phyloP scores from a whole-genome alignment of 2,797 vertebrate species.

The Silurus lanzhouensis region DNA sequence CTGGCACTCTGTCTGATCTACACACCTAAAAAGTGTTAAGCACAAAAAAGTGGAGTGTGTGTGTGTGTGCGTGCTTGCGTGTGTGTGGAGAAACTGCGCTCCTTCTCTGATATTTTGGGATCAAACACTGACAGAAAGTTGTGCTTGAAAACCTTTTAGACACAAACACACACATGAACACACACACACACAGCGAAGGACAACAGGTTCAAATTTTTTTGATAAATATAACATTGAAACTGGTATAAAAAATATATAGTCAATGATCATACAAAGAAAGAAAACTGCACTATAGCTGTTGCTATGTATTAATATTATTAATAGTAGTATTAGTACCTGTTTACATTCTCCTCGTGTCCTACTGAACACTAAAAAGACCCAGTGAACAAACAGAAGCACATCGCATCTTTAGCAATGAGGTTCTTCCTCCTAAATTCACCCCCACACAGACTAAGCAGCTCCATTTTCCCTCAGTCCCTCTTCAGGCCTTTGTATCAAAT shows the following conservation, averaged over 20 bases:
- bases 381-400: background rate
- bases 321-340: background rate
- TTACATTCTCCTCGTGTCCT: background rate
- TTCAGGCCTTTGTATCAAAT: slow-evolving; percentile 46
- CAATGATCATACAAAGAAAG: background rate
- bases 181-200: background rate
- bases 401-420: background rate
- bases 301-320: background rate
- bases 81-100: background rate
- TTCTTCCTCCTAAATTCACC: slow-evolving; percentile 26
- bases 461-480: slow-evolving; percentile 35
- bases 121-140: background rate
- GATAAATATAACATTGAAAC: background rate
- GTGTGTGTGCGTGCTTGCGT: too few relatives aligned
- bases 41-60: background rate
- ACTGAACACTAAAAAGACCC: background rate
- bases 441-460: slow-evolving; percentile 29
- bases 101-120: background rate
- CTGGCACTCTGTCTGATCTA: slow-evolving; percentile 44
- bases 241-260: background rate
- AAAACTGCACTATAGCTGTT: too few relatives aligned
- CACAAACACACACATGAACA: background rate
- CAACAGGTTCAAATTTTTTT: background rate
- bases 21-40: slow-evolving; percentile 33
- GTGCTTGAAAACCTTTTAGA: background rate